A percentile compares a stretch with the other conserved stretches of the same genome.
Conservation (phyloP, 2,797 vertebrate species). For the Notamacropus eugenii region DNA sequence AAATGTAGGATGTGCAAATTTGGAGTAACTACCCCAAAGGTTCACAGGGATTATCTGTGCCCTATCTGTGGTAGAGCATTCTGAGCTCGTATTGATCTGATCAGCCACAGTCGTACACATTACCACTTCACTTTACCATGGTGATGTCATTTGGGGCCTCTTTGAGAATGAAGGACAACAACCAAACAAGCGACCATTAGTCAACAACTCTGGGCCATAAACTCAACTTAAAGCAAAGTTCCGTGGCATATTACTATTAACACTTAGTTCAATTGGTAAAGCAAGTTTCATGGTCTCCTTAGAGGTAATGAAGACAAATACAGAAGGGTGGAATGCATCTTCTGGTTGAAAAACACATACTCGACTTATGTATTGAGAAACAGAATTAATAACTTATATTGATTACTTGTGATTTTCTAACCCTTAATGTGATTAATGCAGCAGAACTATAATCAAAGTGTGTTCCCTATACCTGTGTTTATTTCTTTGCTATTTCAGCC, state of each 20-base stretch:
- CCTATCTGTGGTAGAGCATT: too few relatives aligned
- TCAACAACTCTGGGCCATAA: background rate
- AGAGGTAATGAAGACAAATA: background rate
- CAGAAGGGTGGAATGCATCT: background rate
- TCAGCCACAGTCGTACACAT: too few relatives aligned
- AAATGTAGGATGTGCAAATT: too few relatives aligned
- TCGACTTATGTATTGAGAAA: background rate
- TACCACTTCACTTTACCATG: too few relatives aligned
- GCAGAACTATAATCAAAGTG: background rate
- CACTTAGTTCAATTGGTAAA: background rate
- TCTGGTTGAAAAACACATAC: background rate
- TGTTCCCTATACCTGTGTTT: background rate
- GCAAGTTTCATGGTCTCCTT: background rate
- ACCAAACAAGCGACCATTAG: background rate
- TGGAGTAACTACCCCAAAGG: too few relatives aligned
- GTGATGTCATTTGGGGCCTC: too few relatives aligned
- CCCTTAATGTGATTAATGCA: background rate
- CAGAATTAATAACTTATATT: background rate
- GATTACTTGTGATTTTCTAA: background rate
- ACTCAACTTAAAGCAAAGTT: background rate
- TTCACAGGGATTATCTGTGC: too few relatives aligned
- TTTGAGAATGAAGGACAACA: too few relatives aligned
- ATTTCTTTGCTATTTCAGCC: background rate
- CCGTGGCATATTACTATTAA: background rate
- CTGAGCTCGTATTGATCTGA: too few relatives aligned